Evolutionary conservation across 2,888 invertebrate genomes (phyloP).

Genomic region (Epiperipatus broadwayi): DNA sequence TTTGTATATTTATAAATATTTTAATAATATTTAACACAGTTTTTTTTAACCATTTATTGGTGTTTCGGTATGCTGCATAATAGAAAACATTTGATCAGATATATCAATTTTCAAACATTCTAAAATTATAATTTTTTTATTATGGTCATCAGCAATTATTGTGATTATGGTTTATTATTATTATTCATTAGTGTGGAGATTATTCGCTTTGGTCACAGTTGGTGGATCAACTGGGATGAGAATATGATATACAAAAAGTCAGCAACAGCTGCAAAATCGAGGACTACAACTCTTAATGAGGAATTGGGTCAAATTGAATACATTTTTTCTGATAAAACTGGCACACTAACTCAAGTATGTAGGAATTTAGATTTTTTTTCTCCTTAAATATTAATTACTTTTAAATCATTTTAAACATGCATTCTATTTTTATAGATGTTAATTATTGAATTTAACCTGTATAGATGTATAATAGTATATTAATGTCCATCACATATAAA

Average conservation of each 20-base stretch:
- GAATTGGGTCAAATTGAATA: conserved; percentile 97
- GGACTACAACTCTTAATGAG: conserved; percentile 95
- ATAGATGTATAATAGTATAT: neutral
- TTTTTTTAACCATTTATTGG: too few relatives aligned
- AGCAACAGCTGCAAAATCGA: conserved; percentile 75
- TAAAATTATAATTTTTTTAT: too few relatives aligned
- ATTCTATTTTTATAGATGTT: too few relatives aligned
- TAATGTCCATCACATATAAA: too few relatives aligned
- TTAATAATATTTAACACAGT: too few relatives aligned
- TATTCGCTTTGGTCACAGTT: conserved; percentile 91
- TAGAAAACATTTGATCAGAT: too few relatives aligned
- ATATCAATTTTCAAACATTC: too few relatives aligned
- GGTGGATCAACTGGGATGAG: conserved; percentile 96
- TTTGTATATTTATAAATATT: too few relatives aligned
- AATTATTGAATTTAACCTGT: neutral
- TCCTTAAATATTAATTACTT: neutral
- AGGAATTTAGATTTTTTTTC: neutral
- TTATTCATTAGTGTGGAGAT: conserved; percentile 45
- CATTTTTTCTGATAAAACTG: conserved; percentile 97
- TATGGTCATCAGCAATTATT: neutral
- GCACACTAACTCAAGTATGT: conserved; percentile 65
- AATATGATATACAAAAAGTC: conserved; percentile 86
- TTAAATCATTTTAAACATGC: too few relatives aligned
- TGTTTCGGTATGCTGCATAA: too few relatives aligned
- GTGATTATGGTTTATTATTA: too few relatives aligned